Evolutionary conservation across 1,140 invertebrate genomes (phyloP).

Genomic region (Popillia japonica): DNA sequence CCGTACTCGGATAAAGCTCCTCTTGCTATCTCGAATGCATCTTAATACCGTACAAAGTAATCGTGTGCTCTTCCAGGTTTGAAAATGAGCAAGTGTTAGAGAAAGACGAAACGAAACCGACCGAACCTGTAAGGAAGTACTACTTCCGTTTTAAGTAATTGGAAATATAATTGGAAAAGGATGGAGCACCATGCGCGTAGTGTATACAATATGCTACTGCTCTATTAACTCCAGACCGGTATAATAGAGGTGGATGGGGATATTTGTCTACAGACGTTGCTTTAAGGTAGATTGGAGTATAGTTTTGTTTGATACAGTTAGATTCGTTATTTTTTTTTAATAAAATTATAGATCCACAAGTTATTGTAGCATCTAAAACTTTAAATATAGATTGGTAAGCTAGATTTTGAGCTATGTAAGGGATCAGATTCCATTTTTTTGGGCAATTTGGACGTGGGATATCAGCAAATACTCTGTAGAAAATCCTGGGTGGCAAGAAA

Average conservation of each 20-base stretch:
- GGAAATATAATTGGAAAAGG: constrained; percentile 15
- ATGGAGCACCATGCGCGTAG: not conserved
- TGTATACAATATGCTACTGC: too few species aligned
- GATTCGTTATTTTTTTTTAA: too few species aligned
- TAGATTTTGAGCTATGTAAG: too few species aligned
- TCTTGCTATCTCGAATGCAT: not conserved
- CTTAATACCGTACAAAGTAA: not conserved
- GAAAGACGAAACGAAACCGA: not conserved
- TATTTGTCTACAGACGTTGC: not conserved
- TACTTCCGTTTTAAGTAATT: not conserved
- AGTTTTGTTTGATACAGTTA: not conserved
- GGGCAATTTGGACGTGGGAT: too few species aligned
- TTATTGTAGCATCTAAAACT: too few species aligned
- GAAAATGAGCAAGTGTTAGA: not conserved
- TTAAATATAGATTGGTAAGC: too few species aligned
- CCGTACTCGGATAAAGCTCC: not conserved
- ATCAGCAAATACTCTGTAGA: too few species aligned
- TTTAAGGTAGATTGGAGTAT: not conserved
- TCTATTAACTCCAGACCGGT: not conserved
- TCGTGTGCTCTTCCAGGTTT: not conserved
- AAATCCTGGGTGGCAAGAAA: too few species aligned
- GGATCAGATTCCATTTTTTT: too few species aligned
- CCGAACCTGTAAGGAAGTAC: not conserved
- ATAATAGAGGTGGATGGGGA: not conserved
- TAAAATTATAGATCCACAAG: too few species aligned